These are phyloP conservation scores for Caenorhabditis panamensis DNA, from an alignment of 2,888 invertebrate genomes.

Conservation along the genomic window DNA sequence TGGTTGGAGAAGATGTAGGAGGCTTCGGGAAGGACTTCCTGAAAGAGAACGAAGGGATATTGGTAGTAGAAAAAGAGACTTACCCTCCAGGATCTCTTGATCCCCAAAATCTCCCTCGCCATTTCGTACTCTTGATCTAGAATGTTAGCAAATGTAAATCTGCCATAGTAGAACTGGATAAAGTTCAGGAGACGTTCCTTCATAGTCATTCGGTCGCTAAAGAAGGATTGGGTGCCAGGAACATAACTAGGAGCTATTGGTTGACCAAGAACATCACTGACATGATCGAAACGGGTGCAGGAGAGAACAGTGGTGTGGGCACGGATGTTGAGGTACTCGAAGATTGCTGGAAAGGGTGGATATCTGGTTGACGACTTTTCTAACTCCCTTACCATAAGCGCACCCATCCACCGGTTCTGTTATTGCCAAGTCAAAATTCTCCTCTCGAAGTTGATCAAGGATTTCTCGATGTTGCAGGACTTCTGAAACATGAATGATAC, in stretches of 20 bases:
- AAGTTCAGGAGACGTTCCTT: conserved; percentile 42
- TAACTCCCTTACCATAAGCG: conserved; percentile 64
- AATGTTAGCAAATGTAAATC: conserved; percentile 31
- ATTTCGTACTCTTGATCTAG: conserved; percentile 21
- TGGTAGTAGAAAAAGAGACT: no score
- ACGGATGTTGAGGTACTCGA: conserved; percentile 61
- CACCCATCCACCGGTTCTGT: conserved; percentile 66
- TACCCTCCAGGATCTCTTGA: conserved; percentile 32
- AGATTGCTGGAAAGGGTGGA: conserved; percentile 41
- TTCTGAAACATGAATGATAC: no score
- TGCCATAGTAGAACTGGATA: conserved; percentile 30
- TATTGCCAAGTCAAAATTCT: conserved; percentile 67
- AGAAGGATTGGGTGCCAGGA: conserved; percentile 25
- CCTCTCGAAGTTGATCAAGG: conserved; percentile 49
- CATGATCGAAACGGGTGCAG: conserved; percentile 55
- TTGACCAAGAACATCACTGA: conserved; percentile 59
- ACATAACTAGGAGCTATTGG: conserved; percentile 50
- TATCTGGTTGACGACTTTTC: no score
- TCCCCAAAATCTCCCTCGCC: conserved; percentile 25
- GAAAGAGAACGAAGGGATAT: no score
- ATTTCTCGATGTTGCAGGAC: conserved; percentile 33
- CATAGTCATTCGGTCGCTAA: conserved; percentile 34
- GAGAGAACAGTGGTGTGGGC: conserved; percentile 59
- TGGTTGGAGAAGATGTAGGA: conserved; percentile 64
- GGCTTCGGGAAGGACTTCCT: conserved; percentile 58